A percentile compares a stretch with the other conserved stretches of the same genome.
Conservation (phyloP, 2,113 vertebrate species). For the Oncorhynchus kisutch region DNA sequence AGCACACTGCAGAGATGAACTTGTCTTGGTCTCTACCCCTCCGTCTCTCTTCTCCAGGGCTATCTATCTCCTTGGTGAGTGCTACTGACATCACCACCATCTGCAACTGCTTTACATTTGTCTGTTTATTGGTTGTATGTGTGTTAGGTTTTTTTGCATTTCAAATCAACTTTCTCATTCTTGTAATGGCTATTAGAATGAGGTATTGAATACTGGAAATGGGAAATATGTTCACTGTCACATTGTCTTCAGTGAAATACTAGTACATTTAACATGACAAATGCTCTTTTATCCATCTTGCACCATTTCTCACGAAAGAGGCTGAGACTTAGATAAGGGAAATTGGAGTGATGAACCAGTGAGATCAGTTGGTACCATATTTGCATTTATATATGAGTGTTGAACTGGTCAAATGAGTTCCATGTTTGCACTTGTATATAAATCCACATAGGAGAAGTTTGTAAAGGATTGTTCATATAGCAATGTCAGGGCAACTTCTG, state of each 20-base stretch:
- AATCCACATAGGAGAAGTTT: too few relatives aligned
- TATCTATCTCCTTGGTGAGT: background rate
- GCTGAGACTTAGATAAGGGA: constrained; percentile 3
- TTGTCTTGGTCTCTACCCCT: background rate
- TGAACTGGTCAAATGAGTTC: too few relatives aligned
- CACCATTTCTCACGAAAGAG: constrained; percentile 2
- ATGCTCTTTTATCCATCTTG: background rate
- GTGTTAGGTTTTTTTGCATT: background rate
- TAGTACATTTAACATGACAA: background rate
- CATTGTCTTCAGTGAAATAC: background rate
- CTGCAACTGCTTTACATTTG: constrained; percentile 25
- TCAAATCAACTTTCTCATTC: background rate
- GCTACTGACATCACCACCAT: constrained; percentile 12
- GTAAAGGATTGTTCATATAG: too few relatives aligned
- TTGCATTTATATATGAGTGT: too few relatives aligned
- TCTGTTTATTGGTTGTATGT: constrained; percentile 3
- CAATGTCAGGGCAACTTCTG: too few relatives aligned
- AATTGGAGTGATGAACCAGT: background rate
- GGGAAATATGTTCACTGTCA: background rate
- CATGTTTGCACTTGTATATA: too few relatives aligned
- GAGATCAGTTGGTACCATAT: background rate
- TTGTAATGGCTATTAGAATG: background rate
- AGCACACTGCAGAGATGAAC: background rate
- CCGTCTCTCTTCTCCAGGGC: background rate
- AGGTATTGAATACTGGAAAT: background rate